phyloP scores from a whole-genome alignment of 2,888 invertebrate genomes.

The Lucinisca nassula region DNA sequence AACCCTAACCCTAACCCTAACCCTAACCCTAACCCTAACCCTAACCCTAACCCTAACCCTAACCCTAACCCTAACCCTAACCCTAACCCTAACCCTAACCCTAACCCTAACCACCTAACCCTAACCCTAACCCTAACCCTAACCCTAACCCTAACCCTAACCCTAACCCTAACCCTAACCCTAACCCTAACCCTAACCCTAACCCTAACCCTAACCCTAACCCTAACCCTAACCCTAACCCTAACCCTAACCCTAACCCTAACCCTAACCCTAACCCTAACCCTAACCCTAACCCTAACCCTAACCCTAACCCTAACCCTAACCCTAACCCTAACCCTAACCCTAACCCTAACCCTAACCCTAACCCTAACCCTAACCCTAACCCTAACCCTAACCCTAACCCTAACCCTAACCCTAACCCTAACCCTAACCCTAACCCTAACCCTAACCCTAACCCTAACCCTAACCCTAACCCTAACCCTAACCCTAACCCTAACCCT shows the following conservation, averaged over 20 bases:
- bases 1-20: no score
- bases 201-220: constrained; percentile 27
- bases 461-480: constrained; percentile 27
- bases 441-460: constrained; percentile 27
- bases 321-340: constrained; percentile 19
- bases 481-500: constrained; percentile 26
- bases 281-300: constrained; percentile 49
- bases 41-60: constrained; percentile 14
- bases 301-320: constrained; percentile 25
- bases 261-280: constrained; percentile 35
- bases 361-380: constrained; percentile 26
- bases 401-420: constrained; percentile 51
- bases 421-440: constrained; percentile 23
- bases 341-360: constrained; percentile 10
- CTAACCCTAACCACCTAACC: no score
- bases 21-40: constrained; percentile 20
- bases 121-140: constrained; percentile 18
- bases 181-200: constrained; percentile 30
- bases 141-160: constrained; percentile 16
- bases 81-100: constrained; percentile 20
- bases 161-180: constrained; percentile 2
- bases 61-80: constrained; percentile 18
- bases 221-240: constrained; percentile 26
- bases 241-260: constrained; percentile 46
- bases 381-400: constrained; percentile 38